phyloP scores from a whole-genome alignment of 2,113 vertebrate species.

The Eptesicus fuscus region DNA sequence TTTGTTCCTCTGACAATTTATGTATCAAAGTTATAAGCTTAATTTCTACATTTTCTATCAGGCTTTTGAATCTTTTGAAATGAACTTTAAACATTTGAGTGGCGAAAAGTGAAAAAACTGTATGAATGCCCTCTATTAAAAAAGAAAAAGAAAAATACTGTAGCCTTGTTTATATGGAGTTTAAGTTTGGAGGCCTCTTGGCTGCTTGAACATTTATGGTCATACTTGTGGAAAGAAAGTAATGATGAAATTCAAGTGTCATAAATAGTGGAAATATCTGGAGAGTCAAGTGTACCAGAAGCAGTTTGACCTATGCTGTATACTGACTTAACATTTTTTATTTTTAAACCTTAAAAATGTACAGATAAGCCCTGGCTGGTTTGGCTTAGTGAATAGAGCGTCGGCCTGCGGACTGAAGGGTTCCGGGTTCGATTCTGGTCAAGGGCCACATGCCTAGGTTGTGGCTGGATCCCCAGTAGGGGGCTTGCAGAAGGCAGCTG shows the following conservation, averaged over 20 bases:
- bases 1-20: not conserved
- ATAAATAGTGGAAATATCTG: not conserved
- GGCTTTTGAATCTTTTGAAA: constrained; percentile 12
- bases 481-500: too few relatives aligned
- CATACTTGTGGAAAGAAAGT: not conserved
- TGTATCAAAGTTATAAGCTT: not conserved
- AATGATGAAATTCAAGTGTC: not conserved
- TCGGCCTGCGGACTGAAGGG: too few relatives aligned
- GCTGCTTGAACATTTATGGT: constrained; percentile 1
- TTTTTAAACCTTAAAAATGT: constrained; percentile 6
- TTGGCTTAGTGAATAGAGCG: too few relatives aligned
- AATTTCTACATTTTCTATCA: constrained; percentile 24
- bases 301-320: not conserved
- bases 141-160: not conserved
- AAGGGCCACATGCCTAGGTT: too few relatives aligned
- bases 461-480: too few relatives aligned
- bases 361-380: not conserved
- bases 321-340: not conserved
- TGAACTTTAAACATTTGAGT: constrained; percentile 33
- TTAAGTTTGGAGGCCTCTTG: not conserved
- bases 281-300: not conserved
- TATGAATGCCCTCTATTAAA: not conserved
- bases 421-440: too few relatives aligned
- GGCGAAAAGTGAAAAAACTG: not conserved
- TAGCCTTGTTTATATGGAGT: not conserved